Evolutionary conservation across 1,140 invertebrate genomes (phyloP), one percentile per base, ranked within the genome.

Genomic region (Caenorhabditis remanei): DNA sequence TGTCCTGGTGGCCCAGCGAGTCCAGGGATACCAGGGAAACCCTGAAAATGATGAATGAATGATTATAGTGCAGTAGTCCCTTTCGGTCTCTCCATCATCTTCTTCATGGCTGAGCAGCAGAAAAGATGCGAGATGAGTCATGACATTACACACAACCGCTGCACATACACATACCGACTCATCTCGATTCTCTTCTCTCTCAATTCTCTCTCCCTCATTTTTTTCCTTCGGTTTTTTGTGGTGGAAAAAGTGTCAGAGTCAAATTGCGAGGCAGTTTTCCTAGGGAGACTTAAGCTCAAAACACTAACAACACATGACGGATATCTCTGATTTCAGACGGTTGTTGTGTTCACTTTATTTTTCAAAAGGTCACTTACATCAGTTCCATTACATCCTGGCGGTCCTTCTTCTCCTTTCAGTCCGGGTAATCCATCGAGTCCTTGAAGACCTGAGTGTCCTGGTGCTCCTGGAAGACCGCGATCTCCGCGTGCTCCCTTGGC

Each of bases 351-450:
- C 61, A 63, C 61, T 63, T 63, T 63, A 58, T 24, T 58, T 84
- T 85, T 48, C 4, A 67, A 85, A 67, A 71, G 71, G 71, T 79
- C 56, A 89, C 87, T 93, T 85, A 92, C 91, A 89, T 92, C 91
- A 21, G 91, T 92, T 89, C 91, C 91, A 79, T 92, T 92, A 87
- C 91, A 92, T 56, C 91, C 91, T 83, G 92, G 92, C 55, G 90
- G 88, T 48, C 91, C 91, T 84, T 90, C 89, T 65, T 91, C 90
- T 71, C 92, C 91, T 82, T 90, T 91, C n/a, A 91, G 16, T 19
- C 91, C 91, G 21, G 92, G 90, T 55, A 91, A 65, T 67, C 91
- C 91, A 85, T 92, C 91, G 55, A 92, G 79, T 82, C 90, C 91
- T 71, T 84, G 67, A 56, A 91, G 87, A 56, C 92, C 91, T 48